Conservation (phyloP, 1,140 invertebrate species). For the Nautilus pompilius region DNA sequence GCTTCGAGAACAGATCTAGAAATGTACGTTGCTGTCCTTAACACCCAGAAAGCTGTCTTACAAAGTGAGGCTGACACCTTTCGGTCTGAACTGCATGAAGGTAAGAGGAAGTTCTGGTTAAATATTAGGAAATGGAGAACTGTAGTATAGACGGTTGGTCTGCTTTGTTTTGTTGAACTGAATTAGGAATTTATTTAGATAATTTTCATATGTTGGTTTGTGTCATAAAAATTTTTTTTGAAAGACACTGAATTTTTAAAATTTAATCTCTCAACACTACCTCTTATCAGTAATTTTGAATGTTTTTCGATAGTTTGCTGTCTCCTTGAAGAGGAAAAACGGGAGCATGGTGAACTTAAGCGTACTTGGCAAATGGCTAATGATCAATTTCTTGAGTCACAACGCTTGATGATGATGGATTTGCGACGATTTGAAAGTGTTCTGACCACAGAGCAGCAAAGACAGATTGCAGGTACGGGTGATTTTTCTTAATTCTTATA, state of each 20-base stretch:
- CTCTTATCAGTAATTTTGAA: too few species aligned
- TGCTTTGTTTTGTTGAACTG: background rate
- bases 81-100: conserved; percentile 51
- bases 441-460: conserved; percentile 54
- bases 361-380: conserved; percentile 61
- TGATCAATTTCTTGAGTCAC: conserved; percentile 61
- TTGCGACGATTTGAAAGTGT: conserved; percentile 55
- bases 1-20: conserved; percentile 58
- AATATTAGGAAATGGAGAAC: too few species aligned
- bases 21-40: conserved; percentile 61
- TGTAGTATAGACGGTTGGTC: too few species aligned
- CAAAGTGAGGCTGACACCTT: conserved; percentile 57
- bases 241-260: too few species aligned
- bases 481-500: background rate
- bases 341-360: conserved; percentile 56
- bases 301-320: conserved; percentile 44
- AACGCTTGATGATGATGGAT: conserved; percentile 58
- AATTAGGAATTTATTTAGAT: background rate
- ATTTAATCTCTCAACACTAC: too few species aligned
- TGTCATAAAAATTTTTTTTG: too few species aligned
- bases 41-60: conserved; percentile 59
- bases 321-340: conserved; percentile 56
- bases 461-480: conserved; percentile 41
- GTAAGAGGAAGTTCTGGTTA: too few species aligned
- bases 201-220: too few species aligned